Evolutionary conservation across 2,888 invertebrate genomes (phyloP), one percentile per base, ranked within the genome.

Genomic region (Melanophora roralis): DNA sequence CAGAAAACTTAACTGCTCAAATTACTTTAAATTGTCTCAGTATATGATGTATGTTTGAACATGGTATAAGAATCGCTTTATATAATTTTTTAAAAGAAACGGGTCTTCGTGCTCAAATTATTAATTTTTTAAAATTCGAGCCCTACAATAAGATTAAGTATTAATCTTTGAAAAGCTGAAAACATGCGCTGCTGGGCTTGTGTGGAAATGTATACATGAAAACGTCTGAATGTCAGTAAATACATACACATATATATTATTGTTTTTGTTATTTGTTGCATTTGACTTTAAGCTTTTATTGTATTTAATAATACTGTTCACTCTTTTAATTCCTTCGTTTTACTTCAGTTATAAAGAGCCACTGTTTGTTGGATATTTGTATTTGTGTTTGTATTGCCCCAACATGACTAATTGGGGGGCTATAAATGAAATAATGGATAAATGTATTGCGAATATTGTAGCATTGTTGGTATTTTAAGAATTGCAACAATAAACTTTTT

Each of bases 341-440:
- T 27, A 51, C 47, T 57, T n/a, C n/a, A n/a, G n/a, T n/a, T n/a
- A n/a, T n/a, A n/a, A n/a, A n/a, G n/a, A n/a, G n/a, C n/a, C n/a
- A 19, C 23, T 45, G 57, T 19, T 49, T 32, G 36, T 43, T n/a
- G n/a, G 16, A 34, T 49, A 62, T 14, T 76, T 69, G n/a, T 64
- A 21, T 27, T 64, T 57, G 14, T 11, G 27, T 45, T 64, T 49
- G 59, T 59, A 27, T 67, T 45, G 1, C 36, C 14, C 76, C 59
- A 67, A 76, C 71, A 60, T 68, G 77, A 64, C 76, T 80, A 80
- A 80, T 76, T 80, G 76, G 75, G 53, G 69, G 57, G 69, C 68
- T 53, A 53, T 67, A 43, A 78, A 75, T 65, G 71, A 68, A 74
- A 59, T 36, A 74, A 60, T 55, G 65, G 59, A 73, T 55, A n/a